Conservation (phyloP, 1,140 invertebrate genomes). For the Ceratoteleas bidentatus region DNA sequence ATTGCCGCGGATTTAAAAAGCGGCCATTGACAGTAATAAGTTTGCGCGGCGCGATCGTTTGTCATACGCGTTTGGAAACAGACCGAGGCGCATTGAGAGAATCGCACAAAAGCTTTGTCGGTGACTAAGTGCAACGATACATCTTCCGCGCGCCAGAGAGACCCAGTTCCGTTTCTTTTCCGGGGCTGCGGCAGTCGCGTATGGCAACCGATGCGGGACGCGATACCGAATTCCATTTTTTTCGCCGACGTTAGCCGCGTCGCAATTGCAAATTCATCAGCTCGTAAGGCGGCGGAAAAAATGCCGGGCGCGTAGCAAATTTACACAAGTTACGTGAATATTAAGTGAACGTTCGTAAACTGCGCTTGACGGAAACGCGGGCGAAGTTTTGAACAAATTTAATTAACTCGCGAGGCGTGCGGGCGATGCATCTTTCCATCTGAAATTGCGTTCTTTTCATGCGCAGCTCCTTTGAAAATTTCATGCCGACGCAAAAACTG, state of each 20-base stretch:
- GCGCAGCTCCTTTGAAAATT: slow-evolving; percentile 27
- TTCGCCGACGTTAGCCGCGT: not conserved
- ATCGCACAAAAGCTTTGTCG: slow-evolving; percentile 52
- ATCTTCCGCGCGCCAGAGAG: slow-evolving; percentile 45
- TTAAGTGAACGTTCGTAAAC: slow-evolving; percentile 56
- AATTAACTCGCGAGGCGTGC: slow-evolving; percentile 50
- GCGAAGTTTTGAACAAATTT: slow-evolving; percentile 58
- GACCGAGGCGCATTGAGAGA: slow-evolving; percentile 35
- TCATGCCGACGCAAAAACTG: slow-evolving; percentile 25
- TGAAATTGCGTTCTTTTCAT: slow-evolving; percentile 43
- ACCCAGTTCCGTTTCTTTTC: slow-evolving; percentile 48
- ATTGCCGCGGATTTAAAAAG: too few species aligned
- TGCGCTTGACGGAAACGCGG: slow-evolving; percentile 56
- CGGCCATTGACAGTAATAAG: too few species aligned
- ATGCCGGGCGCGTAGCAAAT: slow-evolving; percentile 31
- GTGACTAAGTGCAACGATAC: slow-evolving; percentile 62
- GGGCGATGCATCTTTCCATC: slow-evolving; percentile 48
- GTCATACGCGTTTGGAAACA: slow-evolving; percentile 47
- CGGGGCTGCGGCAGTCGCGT: slow-evolving; percentile 27
- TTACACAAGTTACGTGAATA: slow-evolving; percentile 51
- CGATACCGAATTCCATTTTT: too few species aligned
- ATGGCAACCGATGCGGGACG: slow-evolving; percentile 32
- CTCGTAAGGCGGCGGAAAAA: slow-evolving; percentile 1
- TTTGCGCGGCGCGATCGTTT: too few species aligned
- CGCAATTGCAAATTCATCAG: slow-evolving; percentile 25